Evolutionary conservation across 1,140 invertebrate genomes (phyloP).

Genomic region (Drosophila persimilis): DNA sequence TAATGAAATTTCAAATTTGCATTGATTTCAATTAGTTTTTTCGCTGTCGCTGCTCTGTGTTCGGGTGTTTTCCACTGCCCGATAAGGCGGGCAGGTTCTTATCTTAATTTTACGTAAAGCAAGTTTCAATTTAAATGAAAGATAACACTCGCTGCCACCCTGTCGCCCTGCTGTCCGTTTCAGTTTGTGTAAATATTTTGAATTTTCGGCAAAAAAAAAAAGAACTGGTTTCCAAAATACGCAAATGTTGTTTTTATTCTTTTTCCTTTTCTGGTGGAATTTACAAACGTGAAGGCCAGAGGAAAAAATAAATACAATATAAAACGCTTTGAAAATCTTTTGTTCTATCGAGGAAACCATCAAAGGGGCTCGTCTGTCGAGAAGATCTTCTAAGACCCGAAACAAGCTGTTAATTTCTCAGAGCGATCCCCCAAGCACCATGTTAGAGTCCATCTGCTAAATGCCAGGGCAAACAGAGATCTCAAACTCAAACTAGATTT

Average conservation of each 20-base stretch:
- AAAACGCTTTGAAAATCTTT: neutral
- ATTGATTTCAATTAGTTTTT: conserved; percentile 35
- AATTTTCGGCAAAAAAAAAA: conserved; percentile 15
- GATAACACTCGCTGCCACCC: conserved; percentile 34
- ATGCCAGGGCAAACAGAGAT: conserved; percentile 36
- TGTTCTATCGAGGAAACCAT: neutral
- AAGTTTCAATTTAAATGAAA: conserved; percentile 64
- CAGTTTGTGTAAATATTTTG: conserved; percentile 58
- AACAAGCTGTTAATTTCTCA: conserved; percentile 54
- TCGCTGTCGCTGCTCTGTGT: conserved; percentile 16
- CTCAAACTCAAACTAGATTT: conserved; percentile 60
- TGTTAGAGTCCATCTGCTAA: conserved; percentile 63
- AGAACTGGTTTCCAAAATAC: conserved; percentile 36
- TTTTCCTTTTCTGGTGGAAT: conserved; percentile 10
- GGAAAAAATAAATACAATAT: conserved; percentile 5
- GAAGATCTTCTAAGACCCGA: neutral
- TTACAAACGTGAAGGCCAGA: conserved; percentile 25
- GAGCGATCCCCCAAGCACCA: conserved; percentile 14
- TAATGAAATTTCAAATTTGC: conserved; percentile 22
- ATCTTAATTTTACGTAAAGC: conserved; percentile 63
- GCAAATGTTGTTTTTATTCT: conserved; percentile 5
- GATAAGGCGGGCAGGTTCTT: conserved; percentile 53
- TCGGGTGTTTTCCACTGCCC: conserved; percentile 16
- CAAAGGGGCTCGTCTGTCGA: conserved; percentile 48
- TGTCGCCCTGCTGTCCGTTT: neutral